phyloP scores from a whole-genome alignment of 2,797 vertebrate genomes.

The Syngnathus rostellatus region DNA sequence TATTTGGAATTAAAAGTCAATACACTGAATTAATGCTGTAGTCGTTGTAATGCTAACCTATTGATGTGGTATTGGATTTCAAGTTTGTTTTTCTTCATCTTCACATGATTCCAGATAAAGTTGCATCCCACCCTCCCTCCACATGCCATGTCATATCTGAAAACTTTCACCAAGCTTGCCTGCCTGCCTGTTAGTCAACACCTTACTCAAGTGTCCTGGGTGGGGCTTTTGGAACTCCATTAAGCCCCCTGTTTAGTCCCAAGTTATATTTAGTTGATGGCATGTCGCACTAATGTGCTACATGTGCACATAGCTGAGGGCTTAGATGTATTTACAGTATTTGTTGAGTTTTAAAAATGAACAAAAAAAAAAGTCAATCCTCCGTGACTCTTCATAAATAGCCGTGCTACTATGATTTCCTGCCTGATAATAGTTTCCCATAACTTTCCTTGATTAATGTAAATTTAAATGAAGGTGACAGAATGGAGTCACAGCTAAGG shows the following conservation, averaged over 20 bases:
- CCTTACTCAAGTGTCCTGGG: constrained; percentile 24
- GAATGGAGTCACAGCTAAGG: constrained; percentile 36
- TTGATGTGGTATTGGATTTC: neutral
- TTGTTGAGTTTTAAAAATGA: neutral
- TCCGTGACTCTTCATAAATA: constrained; percentile 15
- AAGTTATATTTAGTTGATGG: constrained; percentile 5
- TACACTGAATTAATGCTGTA: no score
- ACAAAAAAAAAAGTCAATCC: neutral
- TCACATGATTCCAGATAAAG: constrained; percentile 24
- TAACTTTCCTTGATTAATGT: constrained; percentile 31
- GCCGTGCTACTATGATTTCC: constrained; percentile 19
- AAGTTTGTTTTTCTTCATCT: constrained; percentile 11
- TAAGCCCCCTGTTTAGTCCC: constrained; percentile 13
- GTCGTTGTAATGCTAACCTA: no score
- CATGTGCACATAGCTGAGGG: neutral
- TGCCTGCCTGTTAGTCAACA: neutral
- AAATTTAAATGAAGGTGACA: constrained; percentile 35
- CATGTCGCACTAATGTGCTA: neutral
- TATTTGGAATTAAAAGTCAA: no score
- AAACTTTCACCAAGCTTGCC: constrained; percentile 11
- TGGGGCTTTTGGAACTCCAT: constrained; percentile 13
- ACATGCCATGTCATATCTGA: constrained; percentile 11
- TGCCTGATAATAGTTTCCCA: constrained; percentile 34
- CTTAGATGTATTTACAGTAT: neutral
- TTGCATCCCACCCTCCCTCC: constrained; percentile 26